phyloP scores from a whole-genome alignment of 2,888 invertebrate genomes.

The Nemotelus nigrinus region DNA sequence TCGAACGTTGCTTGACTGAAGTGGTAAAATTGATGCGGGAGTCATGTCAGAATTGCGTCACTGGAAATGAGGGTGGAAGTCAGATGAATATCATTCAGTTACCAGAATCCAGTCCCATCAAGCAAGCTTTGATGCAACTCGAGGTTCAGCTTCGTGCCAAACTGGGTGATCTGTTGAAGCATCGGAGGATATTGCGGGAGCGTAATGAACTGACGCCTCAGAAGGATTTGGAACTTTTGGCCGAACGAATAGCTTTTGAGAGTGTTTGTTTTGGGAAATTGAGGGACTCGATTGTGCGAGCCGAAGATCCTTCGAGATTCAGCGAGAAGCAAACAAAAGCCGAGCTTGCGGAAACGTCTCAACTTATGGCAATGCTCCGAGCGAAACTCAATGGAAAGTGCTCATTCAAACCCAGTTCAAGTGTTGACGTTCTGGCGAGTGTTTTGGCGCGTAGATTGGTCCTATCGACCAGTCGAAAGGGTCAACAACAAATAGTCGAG shows the following conservation, averaged over 20 bases:
- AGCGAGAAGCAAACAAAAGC: constrained; percentile 72
- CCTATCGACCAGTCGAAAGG: constrained; percentile 59
- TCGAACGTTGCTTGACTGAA: constrained; percentile 73
- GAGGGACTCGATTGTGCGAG: constrained; percentile 73
- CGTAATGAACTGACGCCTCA: constrained; percentile 75
- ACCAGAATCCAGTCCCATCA: constrained; percentile 68
- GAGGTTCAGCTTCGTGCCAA: constrained; percentile 77
- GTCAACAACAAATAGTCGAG: constrained; percentile 65
- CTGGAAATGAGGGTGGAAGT: constrained; percentile 59
- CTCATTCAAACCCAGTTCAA: constrained; percentile 65
- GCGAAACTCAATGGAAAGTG: constrained; percentile 72
- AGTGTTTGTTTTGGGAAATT: constrained; percentile 76
- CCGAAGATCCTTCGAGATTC: constrained; percentile 69
- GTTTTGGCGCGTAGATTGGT: constrained; percentile 78
- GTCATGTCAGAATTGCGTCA: constrained; percentile 70
- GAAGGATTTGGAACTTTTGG: constrained; percentile 76
- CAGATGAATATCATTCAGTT: constrained; percentile 63
- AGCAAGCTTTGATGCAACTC: constrained; percentile 71
- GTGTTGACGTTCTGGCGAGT: constrained; percentile 77
- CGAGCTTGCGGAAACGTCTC: constrained; percentile 80
- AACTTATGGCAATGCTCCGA: constrained; percentile 77
- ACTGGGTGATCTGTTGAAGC: constrained; percentile 74
- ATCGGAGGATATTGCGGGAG: constrained; percentile 73
- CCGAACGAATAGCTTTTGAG: constrained; percentile 84
- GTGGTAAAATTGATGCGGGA: constrained; percentile 72